Conservation (phyloP, 2,113 vertebrate genomes). For the Amblyopsis rosae region DNA sequence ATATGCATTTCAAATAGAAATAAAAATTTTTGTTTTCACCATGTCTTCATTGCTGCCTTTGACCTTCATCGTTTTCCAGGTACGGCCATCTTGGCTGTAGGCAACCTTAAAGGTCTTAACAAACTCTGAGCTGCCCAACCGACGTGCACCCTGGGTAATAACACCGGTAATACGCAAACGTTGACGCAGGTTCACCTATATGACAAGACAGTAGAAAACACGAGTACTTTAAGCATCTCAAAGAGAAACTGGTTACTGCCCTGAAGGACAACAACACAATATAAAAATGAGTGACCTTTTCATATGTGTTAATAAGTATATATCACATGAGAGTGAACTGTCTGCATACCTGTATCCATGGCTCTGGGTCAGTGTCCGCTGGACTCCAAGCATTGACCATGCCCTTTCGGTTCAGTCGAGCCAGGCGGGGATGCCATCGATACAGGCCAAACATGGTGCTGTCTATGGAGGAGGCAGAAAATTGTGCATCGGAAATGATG, state of each 20-base stretch:
- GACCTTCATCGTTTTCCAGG: slow-evolving; percentile 81
- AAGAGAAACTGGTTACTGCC: neutral
- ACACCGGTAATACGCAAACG: slow-evolving; percentile 87
- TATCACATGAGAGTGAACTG: neutral
- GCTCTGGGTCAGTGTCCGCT: slow-evolving; percentile 86
- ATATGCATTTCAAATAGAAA: neutral
- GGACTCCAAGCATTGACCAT: slow-evolving; percentile 89
- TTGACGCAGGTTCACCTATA: slow-evolving; percentile 85
- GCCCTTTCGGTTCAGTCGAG: slow-evolving; percentile 85
- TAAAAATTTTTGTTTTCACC: slow-evolving; percentile 68
- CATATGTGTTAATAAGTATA: neutral
- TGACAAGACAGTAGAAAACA: slow-evolving; percentile 24
- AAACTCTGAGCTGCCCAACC: slow-evolving; percentile 87
- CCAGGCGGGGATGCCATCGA: slow-evolving; percentile 87
- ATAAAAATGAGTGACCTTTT: neutral
- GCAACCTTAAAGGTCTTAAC: slow-evolving; percentile 89
- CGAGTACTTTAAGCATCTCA: too few species aligned
- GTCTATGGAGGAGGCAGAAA: slow-evolving; percentile 85
- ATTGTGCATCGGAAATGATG: slow-evolving; percentile 86
- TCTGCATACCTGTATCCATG: slow-evolving; percentile 84
- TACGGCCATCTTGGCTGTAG: slow-evolving; percentile 83
- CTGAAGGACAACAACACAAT: neutral
- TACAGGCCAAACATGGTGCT: slow-evolving; percentile 86
- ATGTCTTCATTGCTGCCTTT: slow-evolving; percentile 82
- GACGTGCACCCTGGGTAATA: slow-evolving; percentile 88